Percentiles rank a stretch among this genome's conserved stretches.
These are phyloP conservation scores for Sebastes melanostomus DNA, from an alignment of 2,797 vertebrate species.

Conservation along the genomic window DNA sequence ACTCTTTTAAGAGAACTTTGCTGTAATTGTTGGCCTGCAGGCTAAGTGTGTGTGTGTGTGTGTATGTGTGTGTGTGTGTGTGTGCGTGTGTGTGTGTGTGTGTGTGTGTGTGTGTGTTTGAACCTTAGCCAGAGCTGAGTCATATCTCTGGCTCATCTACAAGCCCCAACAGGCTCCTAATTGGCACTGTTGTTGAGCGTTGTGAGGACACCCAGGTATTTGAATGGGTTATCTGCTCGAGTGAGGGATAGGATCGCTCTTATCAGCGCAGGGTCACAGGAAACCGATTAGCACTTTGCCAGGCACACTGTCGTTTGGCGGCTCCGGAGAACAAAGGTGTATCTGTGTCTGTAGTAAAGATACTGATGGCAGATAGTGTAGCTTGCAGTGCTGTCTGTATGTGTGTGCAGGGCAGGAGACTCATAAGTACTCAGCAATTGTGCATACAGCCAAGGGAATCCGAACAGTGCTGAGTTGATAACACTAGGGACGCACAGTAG, in stretches of 20 bases:
- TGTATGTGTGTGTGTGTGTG: conserved; percentile 17
- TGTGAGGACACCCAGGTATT: conserved; percentile 73
- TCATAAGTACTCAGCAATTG: conserved; percentile 8
- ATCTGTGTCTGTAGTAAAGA: conserved; percentile 62
- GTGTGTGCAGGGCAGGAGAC: background rate
- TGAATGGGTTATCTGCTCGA: conserved; percentile 71
- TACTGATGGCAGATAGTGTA: conserved; percentile 63
- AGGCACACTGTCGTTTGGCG: conserved; percentile 46
- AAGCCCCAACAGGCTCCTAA: conserved; percentile 75
- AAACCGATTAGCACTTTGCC: conserved; percentile 72
- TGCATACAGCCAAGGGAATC: conserved; percentile 6
- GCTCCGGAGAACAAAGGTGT: conserved; percentile 71
- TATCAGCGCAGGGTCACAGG: conserved; percentile 74
- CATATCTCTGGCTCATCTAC: conserved; percentile 77
- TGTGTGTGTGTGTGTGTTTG: conserved; percentile 48
- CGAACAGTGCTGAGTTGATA: conserved; percentile 28
- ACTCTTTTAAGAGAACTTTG: conserved; percentile 40
- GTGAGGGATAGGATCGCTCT: conserved; percentile 70
- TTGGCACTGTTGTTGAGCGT: conserved; percentile 72
- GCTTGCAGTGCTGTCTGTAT: conserved; percentile 28
- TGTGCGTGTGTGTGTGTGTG: conserved; percentile 16
- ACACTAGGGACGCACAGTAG: background rate
- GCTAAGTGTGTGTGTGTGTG: conserved; percentile 17
- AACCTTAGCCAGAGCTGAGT: conserved; percentile 69
- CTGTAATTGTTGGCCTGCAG: conserved; percentile 55